These are phyloP conservation scores for Toxostoma redivivum DNA, from an alignment of 2,113 vertebrate genomes.

Conservation along the genomic window DNA sequence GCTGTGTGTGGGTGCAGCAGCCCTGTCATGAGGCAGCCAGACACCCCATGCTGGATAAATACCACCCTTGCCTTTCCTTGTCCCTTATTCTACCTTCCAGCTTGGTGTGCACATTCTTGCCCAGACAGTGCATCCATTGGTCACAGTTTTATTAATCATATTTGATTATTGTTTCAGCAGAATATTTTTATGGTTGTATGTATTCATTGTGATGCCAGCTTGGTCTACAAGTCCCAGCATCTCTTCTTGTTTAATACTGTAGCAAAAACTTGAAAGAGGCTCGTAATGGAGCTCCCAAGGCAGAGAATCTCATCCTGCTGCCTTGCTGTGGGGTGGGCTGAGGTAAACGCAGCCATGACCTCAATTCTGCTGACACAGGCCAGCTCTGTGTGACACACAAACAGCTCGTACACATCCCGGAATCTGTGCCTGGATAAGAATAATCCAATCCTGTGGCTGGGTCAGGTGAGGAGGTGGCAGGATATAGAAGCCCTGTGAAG, in stretches of 20 bases:
- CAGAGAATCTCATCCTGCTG: neutral
- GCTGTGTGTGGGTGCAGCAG: neutral
- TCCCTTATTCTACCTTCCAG: fast-evolving
- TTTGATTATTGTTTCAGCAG: neutral
- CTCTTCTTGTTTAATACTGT: neutral
- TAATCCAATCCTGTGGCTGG: neutral
- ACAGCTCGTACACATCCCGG: fast-evolving
- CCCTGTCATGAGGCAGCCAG: neutral
- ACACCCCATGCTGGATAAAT: neutral
- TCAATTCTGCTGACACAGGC: neutral
- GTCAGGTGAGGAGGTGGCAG: neutral
- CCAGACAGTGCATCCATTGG: neutral
- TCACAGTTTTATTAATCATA: neutral
- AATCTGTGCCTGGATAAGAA: neutral
- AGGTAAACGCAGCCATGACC: neutral
- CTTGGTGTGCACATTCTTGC: neutral
- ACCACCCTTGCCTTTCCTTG: fast-evolving
- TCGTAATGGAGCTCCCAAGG: neutral
- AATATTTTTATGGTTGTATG: neutral
- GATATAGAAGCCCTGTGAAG: neutral
- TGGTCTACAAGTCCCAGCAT: neutral
- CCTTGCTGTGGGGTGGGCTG: neutral
- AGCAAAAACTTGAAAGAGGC: neutral
- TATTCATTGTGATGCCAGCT: neutral
- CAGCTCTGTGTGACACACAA: neutral